Evolutionary conservation across 1,140 invertebrate species (phyloP), one percentile per base, ranked within the genome.

Genomic region (Whitmania pigra): DNA sequence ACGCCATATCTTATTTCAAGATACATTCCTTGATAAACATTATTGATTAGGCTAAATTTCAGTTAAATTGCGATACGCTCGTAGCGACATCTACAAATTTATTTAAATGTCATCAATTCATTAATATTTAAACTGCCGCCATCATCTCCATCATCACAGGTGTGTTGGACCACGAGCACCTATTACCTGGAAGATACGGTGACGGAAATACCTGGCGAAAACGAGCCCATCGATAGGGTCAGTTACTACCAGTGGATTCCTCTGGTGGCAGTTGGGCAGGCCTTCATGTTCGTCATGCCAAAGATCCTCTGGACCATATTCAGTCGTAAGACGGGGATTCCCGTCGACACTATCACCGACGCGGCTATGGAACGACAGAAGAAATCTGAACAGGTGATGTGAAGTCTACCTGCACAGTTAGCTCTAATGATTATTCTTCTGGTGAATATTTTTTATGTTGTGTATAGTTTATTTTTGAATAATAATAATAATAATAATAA

Each of bases 91-190:
- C n/a, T n/a, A n/a, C n/a, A n/a, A n/a, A n/a, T n/a, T n/a, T n/a
- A n/a, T n/a, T n/a, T n/a, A n/a, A n/a, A n/a, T n/a, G n/a, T n/a
- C n/a, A n/a, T n/a, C n/a, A n/a, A n/a, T n/a, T n/a, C n/a, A n/a
- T n/a, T n/a, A n/a, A n/a, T n/a, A n/a, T n/a, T n/a, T n/a, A n/a
- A n/a, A n/a, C n/a, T n/a, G n/a, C n/a, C 27, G 5, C 7, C n/a
- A 31, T 71, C 20, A 53, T 71, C n/a, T 67, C 9, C 31, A 40
- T 43, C 22, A 22, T n/a, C 43, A 13, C 69, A 73, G 73, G 73
- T 80, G 15, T 82, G 84, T 75, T 85, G 83, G 83, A 80, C 85
- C 36, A 79, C 79, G n/a, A 83, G 83, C 69, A 84, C 82, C 25
- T 84, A 84, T 72, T 83, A 81, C 69, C 76, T 85, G 11, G 83